Evolutionary conservation across 2,113 vertebrate species (phyloP).

Genomic region (Hydropotes inermis): DNA sequence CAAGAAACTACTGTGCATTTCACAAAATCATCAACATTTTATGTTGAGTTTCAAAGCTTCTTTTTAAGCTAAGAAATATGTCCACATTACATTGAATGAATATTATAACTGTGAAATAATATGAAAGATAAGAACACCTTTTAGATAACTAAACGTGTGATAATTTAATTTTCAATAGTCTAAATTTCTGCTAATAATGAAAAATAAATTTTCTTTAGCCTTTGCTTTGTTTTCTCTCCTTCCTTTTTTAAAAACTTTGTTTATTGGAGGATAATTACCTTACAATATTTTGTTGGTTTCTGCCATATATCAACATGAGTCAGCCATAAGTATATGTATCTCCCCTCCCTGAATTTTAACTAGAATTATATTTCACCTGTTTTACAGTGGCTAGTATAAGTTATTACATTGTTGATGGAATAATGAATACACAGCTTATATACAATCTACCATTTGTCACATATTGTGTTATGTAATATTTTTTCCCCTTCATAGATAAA

Average conservation of each 20-base stretch:
- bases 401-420: not conserved
- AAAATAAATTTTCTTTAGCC: not conserved
- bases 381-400: not conserved
- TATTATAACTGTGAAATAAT: not conserved
- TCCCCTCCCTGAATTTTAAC: not conserved
- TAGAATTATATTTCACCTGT: not conserved
- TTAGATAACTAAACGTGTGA: not conserved
- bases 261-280: not conserved
- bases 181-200: not conserved
- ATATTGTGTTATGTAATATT: not conserved
- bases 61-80: constrained; percentile 26
- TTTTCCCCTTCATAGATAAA: not conserved
- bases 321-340: not conserved
- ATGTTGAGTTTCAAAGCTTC: not conserved
- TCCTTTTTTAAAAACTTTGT: not conserved
- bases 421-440: not conserved
- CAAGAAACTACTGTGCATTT: constrained; percentile 13
- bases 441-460: not conserved
- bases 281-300: not conserved
- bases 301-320: not conserved
- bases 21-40: constrained; percentile 1
- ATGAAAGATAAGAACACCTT: not conserved
- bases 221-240: not conserved
- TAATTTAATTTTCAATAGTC: constrained; percentile 3
- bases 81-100: not conserved